phyloP scores from a whole-genome alignment of 2,113 vertebrate species.

The Tetrax tetrax region DNA sequence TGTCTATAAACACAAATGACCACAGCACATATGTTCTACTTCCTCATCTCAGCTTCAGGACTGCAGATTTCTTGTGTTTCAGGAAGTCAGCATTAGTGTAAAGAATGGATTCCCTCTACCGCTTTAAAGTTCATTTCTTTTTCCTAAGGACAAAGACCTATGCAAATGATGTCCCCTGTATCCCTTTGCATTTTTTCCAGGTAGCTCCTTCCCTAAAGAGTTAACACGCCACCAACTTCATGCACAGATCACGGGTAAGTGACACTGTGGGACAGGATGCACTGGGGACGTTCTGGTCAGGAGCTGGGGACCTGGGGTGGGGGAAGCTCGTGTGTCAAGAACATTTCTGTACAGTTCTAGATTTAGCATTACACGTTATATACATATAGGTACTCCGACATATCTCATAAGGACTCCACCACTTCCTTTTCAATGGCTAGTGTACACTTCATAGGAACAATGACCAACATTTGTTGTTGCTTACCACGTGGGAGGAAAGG shows the following conservation, averaged over 20 bases:
- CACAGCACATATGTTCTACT: neutral
- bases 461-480: neutral
- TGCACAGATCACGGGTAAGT: neutral
- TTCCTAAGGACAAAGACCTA: neutral
- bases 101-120: neutral
- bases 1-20: neutral
- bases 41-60: neutral
- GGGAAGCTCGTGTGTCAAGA: neutral
- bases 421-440: neutral
- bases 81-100: neutral
- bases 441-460: neutral
- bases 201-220: neutral
- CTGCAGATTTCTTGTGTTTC: neutral
- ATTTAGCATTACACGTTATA: rapidly evolving
- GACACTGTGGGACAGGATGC: neutral
- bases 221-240: neutral
- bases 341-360: neutral
- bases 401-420: neutral
- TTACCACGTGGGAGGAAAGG: neutral
- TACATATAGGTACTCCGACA: neutral
- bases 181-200: neutral
- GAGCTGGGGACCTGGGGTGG: neutral
- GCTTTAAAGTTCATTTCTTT: neutral
- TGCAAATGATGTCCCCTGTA: neutral
- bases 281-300: rapidly evolving